Base-by-base conservation (phyloP, 2,888 invertebrate genomes). In the Stictocephala bisonia region DNA sequence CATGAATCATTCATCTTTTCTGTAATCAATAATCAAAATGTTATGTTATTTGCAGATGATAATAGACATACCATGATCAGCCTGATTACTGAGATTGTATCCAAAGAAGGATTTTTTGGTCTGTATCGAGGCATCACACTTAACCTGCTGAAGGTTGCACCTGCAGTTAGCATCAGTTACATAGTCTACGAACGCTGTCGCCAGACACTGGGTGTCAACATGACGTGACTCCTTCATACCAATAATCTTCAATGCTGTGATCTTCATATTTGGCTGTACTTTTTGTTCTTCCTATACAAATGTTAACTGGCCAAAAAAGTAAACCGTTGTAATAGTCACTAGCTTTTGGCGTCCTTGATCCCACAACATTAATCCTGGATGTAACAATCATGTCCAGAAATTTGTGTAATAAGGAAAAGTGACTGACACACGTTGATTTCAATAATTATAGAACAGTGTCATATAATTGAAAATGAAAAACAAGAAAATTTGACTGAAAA, bases 101-200 rank as follows among this genome's bases (percentile, higher is more conserved):
- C 90, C 79, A 91, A 90, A 66, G 99, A 99, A 84, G 99, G 99
- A 9, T 79, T 95, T 22, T 85, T 88, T 4, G 99, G 99, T 0
- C 88, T 99, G 72, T 99, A 99, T 85, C 90, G 99, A 70, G 99
- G 99, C 76, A 93, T 99, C 79, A 94, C 96, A 29, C 98, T 99
- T 27, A 99, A 99, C 87, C 99, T 99, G 86, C 92, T 99, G 84
- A 99, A 99, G 88, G 86, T 87, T 58, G 89, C 97, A 79, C 99
- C 99, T 13, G 98, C 99, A 64, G 99, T 99, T 77, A 95, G 96
- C 83, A 99, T 99, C 82, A 97, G 97, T 82, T 99, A 99, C 85
- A 96, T 99, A 51, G 97, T 98, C 66, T 99, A 99, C 85, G 99
- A 99, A 85, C 92, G 94, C 84, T 90, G 93, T 76, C 92, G 96